Evolutionary conservation across 2,113 vertebrate species (phyloP), one percentile per base, ranked within the genome.

Genomic region (Bos taurus): DNA sequence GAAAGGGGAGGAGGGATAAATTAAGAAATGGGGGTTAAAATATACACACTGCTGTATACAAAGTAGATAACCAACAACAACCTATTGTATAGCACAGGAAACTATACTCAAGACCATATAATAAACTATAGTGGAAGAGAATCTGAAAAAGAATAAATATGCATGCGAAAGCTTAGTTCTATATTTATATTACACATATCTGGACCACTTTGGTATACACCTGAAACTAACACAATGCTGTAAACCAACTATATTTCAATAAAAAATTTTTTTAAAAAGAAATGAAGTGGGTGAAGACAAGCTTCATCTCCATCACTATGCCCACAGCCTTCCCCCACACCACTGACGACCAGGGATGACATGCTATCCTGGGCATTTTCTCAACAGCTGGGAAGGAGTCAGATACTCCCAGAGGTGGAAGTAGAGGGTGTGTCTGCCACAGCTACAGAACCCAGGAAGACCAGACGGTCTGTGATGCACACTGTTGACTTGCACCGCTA

Each of bases 401-500:
- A 11, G 81, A 52, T 30, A 2, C 28, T 23, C 36, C 30, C 80
- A 7, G 71, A 90, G n/a, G 12, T 2, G 19, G 36, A 33, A 19
- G 13, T 7, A 15, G 54, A 36, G 33, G 16, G 1, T 30, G 28
- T 46, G 5, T 4, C 4, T 2, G 1, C 30, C 2, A 6, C 5
- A 43, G 26, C 25, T 25, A 0, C 3, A 1, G 46, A 23, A 7
- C 19, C 14, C 21, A 12, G 19, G 62, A 40, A n/a, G 62, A 11
- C 78, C 78, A 43, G 78, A 21, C 2, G 16, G 28, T 6, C 50
- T 11, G 1, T 0, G 1, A 17, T 6, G 11, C 4, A 2, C 23
- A 0, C 19, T 1, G 13, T 9, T 46, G 11, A 59, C 50, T 36
- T 4, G 2, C 0, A 13, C 13, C 4, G 36, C 57, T 17, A 16